A percentile compares a stretch with the other conserved stretches of the same genome.
phyloP scores from a whole-genome alignment of 2,113 vertebrate genomes.

The Aegypius monachus region DNA sequence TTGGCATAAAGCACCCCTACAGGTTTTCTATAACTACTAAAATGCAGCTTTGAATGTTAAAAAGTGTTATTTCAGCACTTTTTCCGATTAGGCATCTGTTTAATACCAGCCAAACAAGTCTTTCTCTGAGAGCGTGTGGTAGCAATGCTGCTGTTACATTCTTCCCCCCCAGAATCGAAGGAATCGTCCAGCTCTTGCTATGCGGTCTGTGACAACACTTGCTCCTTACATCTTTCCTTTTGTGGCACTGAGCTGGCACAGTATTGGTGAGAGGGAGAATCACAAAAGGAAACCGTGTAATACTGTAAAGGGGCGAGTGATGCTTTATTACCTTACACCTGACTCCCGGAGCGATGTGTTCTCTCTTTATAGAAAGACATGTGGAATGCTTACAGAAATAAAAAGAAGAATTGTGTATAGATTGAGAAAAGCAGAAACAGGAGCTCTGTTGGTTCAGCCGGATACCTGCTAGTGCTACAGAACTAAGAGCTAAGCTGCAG shows the following conservation, averaged over 20 bases:
- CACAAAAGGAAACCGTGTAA: background rate
- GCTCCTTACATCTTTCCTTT: background rate
- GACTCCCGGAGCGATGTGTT: background rate
- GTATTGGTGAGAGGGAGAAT: background rate
- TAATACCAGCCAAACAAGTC: background rate
- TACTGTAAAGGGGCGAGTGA: background rate
- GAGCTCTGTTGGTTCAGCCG: background rate
- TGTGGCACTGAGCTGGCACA: rapidly evolving
- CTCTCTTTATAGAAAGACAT: background rate
- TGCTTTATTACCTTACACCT: background rate
- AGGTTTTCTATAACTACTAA: background rate
- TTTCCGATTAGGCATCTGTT: background rate
- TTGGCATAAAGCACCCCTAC: background rate
- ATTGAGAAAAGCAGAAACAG: background rate
- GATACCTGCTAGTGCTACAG: background rate
- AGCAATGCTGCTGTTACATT: background rate
- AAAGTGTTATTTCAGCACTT: background rate
- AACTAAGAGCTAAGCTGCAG: background rate
- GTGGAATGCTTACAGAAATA: background rate
- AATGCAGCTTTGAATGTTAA: background rate
- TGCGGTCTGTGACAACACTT: background rate
- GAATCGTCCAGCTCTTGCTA: background rate
- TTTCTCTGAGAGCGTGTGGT: background rate
- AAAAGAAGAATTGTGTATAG: background rate
- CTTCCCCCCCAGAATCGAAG: background rate